Evolutionary conservation across 2,797 vertebrate genomes (phyloP).

Genomic region (Girardinus metallicus): DNA sequence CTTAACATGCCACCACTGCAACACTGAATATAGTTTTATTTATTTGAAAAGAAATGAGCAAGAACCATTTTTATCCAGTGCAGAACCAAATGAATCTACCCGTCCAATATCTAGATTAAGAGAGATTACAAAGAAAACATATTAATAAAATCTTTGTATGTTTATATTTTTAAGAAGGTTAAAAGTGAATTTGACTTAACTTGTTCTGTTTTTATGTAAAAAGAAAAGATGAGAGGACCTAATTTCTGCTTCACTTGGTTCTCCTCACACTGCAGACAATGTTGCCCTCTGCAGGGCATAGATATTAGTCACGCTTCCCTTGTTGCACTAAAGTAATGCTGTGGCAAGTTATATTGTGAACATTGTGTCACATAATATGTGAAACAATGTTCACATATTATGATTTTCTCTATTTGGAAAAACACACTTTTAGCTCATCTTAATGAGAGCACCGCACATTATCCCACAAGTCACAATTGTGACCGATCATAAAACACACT

Average conservation of each 20-base stretch:
- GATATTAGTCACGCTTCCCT: conserved; percentile 69
- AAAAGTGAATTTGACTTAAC: conserved; percentile 11
- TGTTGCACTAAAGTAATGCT: too few relatives aligned
- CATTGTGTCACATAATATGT: too few relatives aligned
- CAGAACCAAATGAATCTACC: conserved; percentile 5
- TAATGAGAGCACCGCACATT: too few relatives aligned
- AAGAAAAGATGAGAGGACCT: conserved; percentile 44
- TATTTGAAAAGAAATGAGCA: conserved; percentile 10
- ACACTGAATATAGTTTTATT: conserved; percentile 25
- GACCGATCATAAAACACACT: too few relatives aligned
- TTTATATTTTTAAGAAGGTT: neutral
- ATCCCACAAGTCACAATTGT: too few relatives aligned
- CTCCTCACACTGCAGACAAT: conserved; percentile 69
- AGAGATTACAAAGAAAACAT: neutral
- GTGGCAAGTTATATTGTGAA: too few relatives aligned
- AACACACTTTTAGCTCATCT: too few relatives aligned
- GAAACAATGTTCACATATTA: too few relatives aligned
- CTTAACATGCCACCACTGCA: conserved; percentile 27
- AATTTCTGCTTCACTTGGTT: conserved; percentile 40
- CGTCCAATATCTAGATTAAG: neutral
- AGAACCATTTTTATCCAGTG: neutral
- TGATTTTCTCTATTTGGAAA: too few relatives aligned
- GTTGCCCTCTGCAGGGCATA: conserved; percentile 82
- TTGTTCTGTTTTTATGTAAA: neutral
- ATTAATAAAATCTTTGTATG: neutral